A percentile compares a stretch with the other conserved stretches of the same genome.
Evolutionary conservation across 2,797 vertebrate species (phyloP).

Genomic region (Lophius americanus): DNA sequence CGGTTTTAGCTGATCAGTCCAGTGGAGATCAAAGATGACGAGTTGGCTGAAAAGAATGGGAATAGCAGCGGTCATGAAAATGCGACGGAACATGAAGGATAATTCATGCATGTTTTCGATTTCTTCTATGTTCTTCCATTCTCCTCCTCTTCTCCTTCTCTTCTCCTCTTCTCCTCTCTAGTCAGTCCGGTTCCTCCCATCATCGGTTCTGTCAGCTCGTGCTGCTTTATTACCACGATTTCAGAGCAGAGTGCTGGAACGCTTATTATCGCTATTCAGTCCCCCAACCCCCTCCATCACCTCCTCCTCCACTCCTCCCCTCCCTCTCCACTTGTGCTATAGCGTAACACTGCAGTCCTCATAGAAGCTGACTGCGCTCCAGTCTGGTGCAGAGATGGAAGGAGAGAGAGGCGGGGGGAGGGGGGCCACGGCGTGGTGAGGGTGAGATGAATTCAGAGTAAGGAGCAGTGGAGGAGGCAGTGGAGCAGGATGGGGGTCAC

Average conservation of each 20-base stretch:
- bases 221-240: slow-evolving; percentile 67
- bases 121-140: neutral
- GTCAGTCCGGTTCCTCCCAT: neutral
- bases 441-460: slow-evolving; percentile 29
- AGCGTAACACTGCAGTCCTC: slow-evolving; percentile 83
- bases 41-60: neutral
- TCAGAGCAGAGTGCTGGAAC: slow-evolving; percentile 66
- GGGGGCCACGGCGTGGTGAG: neutral
- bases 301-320: slow-evolving; percentile 7
- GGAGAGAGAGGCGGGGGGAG: slow-evolving; percentile 33
- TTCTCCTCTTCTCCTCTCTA: neutral
- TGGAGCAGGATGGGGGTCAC: slow-evolving; percentile 24
- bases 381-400: slow-evolving; percentile 74
- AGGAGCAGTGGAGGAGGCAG: slow-evolving; percentile 20
- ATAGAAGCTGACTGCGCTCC: slow-evolving; percentile 81
- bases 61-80: too few relatives aligned
- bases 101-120: too few relatives aligned
- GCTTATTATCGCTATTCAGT: slow-evolving; percentile 71
- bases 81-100: too few relatives aligned
- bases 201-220: slow-evolving; percentile 30
- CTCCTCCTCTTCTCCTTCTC: neutral
- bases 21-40: neutral
- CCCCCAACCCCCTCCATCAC: neutral
- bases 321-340: slow-evolving; percentile 76
- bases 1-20: slow-evolving; percentile 42